Percentiles rank a stretch among this genome's conserved stretches.
These are phyloP conservation scores for Austrolebias charrua DNA, from an alignment of 2,797 vertebrate genomes.

Conservation along the genomic window DNA sequence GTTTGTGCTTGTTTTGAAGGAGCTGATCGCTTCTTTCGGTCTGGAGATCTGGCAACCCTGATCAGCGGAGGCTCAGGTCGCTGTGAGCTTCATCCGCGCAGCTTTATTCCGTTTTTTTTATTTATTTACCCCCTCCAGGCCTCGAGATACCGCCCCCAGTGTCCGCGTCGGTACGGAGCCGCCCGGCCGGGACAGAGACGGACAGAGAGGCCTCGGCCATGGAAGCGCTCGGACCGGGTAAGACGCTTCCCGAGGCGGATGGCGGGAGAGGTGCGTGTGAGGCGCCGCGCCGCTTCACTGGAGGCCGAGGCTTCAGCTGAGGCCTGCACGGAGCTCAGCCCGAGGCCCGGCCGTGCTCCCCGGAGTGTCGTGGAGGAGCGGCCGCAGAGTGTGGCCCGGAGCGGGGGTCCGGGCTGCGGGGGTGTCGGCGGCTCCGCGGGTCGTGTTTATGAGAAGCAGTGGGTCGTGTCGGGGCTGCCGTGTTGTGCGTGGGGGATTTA, in stretches of 20 bases:
- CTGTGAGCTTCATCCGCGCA: constrained; percentile 73
- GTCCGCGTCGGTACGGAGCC: constrained; percentile 88
- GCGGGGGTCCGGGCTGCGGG: accelerated
- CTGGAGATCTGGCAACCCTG: too few species aligned
- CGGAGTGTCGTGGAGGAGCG: too few species aligned
- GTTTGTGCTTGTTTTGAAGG: too few species aligned
- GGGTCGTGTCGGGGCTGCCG: constrained; percentile 59
- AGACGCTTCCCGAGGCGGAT: constrained; percentile 55
- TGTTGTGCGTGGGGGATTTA: constrained; percentile 81
- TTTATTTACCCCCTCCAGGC: constrained; percentile 83
- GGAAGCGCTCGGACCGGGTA: constrained; percentile 98
- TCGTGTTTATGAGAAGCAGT: constrained; percentile 49
- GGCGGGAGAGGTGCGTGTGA: constrained; percentile 52
- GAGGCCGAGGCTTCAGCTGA: constrained; percentile 79
- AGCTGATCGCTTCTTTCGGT: too few species aligned
- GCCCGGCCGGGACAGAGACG: constrained; percentile 90
- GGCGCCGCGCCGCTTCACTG: constrained; percentile 66
- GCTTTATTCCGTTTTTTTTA: constrained; percentile 79
- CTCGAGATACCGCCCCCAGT: constrained; percentile 90
- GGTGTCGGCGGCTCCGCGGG: constrained; percentile 3
- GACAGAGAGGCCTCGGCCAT: constrained; percentile 92
- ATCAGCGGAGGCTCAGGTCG: constrained; percentile 55
- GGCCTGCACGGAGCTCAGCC: constrained; percentile 77
- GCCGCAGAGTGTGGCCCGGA: too few species aligned
- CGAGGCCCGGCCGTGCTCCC: constrained; percentile 58